Evolutionary conservation across 2,113 vertebrate genomes (phyloP).

Genomic region (Campylorhamphus procurvoides): DNA sequence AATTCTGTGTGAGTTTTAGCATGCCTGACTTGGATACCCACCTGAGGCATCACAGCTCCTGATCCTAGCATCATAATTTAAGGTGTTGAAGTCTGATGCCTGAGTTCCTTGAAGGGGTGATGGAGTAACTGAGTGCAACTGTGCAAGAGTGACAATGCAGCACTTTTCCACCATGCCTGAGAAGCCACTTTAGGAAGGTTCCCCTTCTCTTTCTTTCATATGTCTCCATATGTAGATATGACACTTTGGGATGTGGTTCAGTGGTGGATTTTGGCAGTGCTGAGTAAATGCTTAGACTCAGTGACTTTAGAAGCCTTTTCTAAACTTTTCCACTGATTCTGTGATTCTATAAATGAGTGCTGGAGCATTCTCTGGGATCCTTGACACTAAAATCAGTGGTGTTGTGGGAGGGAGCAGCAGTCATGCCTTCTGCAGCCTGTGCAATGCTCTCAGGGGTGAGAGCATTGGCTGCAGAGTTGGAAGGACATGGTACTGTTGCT

Average conservation of each 20-base stretch:
- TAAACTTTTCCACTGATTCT: background rate
- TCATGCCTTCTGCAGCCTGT: background rate
- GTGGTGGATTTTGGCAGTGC: background rate
- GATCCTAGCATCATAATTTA: background rate
- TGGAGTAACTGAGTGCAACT: background rate
- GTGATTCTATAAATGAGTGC: background rate
- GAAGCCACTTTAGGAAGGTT: background rate
- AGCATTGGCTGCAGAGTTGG: background rate
- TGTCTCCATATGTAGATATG: background rate
- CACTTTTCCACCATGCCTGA: accelerated
- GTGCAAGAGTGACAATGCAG: accelerated
- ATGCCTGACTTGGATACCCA: background rate
- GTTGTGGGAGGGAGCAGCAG: background rate
- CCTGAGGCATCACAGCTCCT: background rate
- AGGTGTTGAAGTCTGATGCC: background rate
- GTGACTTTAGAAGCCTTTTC: background rate
- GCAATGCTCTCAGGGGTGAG: accelerated
- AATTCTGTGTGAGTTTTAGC: background rate
- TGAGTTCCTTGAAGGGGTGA: background rate
- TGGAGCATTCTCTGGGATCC: background rate
- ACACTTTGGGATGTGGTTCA: background rate
- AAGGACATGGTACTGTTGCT: accelerated
- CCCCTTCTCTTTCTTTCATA: background rate
- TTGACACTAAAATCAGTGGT: background rate
- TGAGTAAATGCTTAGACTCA: background rate